phyloP scores from a whole-genome alignment of 2,113 vertebrate species.

The Manacus vitellinus region DNA sequence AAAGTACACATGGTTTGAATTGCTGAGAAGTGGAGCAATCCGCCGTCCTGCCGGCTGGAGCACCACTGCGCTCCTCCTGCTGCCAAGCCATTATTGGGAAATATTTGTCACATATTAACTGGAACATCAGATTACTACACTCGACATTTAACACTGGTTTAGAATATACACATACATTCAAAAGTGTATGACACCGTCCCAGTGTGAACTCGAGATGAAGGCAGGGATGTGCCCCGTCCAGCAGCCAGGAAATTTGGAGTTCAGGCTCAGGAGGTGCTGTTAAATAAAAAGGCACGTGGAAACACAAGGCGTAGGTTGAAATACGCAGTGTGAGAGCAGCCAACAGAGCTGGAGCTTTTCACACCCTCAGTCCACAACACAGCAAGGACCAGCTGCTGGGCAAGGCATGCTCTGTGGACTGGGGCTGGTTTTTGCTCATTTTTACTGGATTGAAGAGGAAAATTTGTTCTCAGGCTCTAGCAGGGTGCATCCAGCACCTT shows the following conservation, averaged over 20 bases:
- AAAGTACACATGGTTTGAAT: slow-evolving; percentile 44
- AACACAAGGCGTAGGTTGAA: fast-evolving
- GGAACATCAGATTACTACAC: slow-evolving; percentile 51
- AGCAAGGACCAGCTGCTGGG: neutral
- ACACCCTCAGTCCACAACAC: neutral
- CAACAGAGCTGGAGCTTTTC: neutral
- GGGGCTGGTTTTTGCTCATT: neutral
- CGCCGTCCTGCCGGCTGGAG: neutral
- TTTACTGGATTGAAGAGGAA: neutral
- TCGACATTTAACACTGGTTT: slow-evolving; percentile 5
- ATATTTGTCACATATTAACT: slow-evolving; percentile 65
- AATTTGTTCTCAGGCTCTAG: neutral
- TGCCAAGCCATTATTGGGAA: slow-evolving; percentile 55
- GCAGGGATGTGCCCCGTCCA: neutral
- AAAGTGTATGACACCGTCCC: neutral
- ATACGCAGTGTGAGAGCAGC: neutral
- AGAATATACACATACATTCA: neutral
- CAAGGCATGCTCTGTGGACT: neutral
- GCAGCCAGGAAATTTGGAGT: neutral
- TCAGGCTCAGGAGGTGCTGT: neutral
- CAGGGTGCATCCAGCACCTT: neutral
- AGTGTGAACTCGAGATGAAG: neutral
- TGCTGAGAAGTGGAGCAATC: slow-evolving; percentile 4
- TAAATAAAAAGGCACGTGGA: neutral
- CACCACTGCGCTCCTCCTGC: neutral